Conservation (phyloP, 2,888 invertebrate genomes). For the Agriopis leucophaearia region DNA sequence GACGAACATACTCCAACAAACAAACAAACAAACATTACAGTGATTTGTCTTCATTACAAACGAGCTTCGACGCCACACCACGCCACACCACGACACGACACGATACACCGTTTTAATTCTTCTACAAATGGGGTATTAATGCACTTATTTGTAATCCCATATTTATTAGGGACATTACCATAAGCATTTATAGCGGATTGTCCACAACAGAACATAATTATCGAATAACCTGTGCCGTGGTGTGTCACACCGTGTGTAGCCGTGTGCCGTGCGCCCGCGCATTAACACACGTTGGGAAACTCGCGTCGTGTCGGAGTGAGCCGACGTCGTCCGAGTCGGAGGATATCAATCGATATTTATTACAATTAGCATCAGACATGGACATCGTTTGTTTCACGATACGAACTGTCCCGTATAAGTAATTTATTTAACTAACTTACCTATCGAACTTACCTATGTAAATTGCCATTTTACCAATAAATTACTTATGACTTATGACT, state of each 20-base stretch:
- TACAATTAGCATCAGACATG: too few species aligned
- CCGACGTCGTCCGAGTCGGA: too few species aligned
- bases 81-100: slow-evolving; percentile 9
- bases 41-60: slow-evolving; percentile 26
- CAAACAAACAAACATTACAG: slow-evolving; percentile 16
- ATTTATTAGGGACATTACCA: slow-evolving; percentile 35
- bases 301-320: neutral
- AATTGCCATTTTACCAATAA: too few species aligned
- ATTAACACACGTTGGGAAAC: slow-evolving; percentile 15
- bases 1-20: slow-evolving; percentile 14
- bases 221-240: slow-evolving; percentile 17
- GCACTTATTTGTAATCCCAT: slow-evolving; percentile 40
- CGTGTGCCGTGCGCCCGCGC: neutral
- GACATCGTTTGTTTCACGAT: too few species aligned
- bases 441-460: too few species aligned
- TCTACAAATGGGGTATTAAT: slow-evolving; percentile 34
- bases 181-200: slow-evolving; percentile 32
- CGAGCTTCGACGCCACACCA: slow-evolving; percentile 6
- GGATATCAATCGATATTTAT: too few species aligned
- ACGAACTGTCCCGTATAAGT: too few species aligned
- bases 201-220: slow-evolving; percentile 31
- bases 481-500: too few species aligned
- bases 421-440: too few species aligned
- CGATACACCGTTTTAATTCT: slow-evolving; percentile 30
- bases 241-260: neutral